Percentiles rank a stretch among this genome's conserved stretches.
Conservation (phyloP, 2,888 invertebrate species). For the Morpho achilles region DNA sequence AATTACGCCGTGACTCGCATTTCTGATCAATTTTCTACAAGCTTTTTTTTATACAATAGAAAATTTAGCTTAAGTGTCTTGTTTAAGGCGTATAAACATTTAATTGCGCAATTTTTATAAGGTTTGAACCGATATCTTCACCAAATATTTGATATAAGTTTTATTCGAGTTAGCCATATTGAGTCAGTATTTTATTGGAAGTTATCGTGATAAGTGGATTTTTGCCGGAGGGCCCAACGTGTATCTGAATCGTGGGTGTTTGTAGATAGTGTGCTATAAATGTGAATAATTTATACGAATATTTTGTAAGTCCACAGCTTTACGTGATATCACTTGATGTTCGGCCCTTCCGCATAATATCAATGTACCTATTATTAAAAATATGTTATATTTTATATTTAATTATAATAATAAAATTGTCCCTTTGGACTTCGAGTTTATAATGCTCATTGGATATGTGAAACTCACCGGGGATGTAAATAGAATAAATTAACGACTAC, state of each 20-base stretch:
- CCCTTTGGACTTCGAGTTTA: slow-evolving; percentile 64
- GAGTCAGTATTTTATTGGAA: slow-evolving; percentile 77
- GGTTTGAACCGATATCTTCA: slow-evolving; percentile 66
- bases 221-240: slow-evolving; percentile 65
- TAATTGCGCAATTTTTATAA: slow-evolving; percentile 66
- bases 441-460: slow-evolving; percentile 67
- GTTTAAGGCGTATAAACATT: slow-evolving; percentile 55
- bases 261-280: slow-evolving; percentile 79
- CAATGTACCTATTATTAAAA: slow-evolving; percentile 36
- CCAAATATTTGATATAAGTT: slow-evolving; percentile 79
- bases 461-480: slow-evolving; percentile 64
- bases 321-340: slow-evolving; percentile 69
- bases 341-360: slow-evolving; percentile 68
- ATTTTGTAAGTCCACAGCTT: slow-evolving; percentile 78
- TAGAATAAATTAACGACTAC: slow-evolving; percentile 54
- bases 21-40: slow-evolving; percentile 69
- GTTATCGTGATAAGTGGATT: slow-evolving; percentile 60
- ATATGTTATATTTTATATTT: slow-evolving; percentile 65
- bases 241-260: slow-evolving; percentile 65
- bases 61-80: slow-evolving; percentile 61
- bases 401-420: slow-evolving; percentile 52
- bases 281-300: slow-evolving; percentile 79
- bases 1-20: slow-evolving; percentile 38
- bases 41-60: slow-evolving; percentile 61
- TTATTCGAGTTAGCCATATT: slow-evolving; percentile 75